Percentiles rank a stretch among this genome's conserved stretches.
These are phyloP conservation scores for Xestobium rufovillosum DNA, from an alignment of 2,888 invertebrate genomes.

Conservation along the genomic window DNA sequence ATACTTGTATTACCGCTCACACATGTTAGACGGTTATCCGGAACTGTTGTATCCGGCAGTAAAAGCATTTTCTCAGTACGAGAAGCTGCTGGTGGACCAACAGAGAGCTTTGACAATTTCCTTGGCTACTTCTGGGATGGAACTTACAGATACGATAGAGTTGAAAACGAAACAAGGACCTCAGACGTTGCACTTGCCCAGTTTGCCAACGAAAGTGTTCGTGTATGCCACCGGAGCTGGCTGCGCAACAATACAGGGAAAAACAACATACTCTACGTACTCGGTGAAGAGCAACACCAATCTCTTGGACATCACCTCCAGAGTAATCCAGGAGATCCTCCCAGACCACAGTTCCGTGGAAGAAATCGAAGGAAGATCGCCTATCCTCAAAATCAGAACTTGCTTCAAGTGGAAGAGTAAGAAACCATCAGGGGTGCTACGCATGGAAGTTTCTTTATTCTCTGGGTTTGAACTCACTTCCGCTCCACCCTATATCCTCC, in stretches of 20 bases:
- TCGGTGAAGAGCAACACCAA: slow-evolving; percentile 51
- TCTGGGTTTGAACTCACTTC: slow-evolving; percentile 57
- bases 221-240: slow-evolving; percentile 63
- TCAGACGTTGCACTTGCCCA: slow-evolving; percentile 52
- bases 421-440: slow-evolving; percentile 53
- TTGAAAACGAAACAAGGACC: slow-evolving; percentile 48
- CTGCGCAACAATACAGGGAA: slow-evolving; percentile 60
- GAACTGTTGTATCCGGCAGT: slow-evolving; percentile 55
- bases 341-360: slow-evolving; percentile 57
- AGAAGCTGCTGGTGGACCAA: slow-evolving; percentile 51
- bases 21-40: slow-evolving; percentile 54
- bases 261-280: slow-evolving; percentile 57
- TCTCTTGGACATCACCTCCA: slow-evolving; percentile 54
- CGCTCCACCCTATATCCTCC: slow-evolving; percentile 41
- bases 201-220: slow-evolving; percentile 61
- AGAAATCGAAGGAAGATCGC: slow-evolving; percentile 57
- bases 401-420: slow-evolving; percentile 59
- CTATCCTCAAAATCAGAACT: slow-evolving; percentile 55
- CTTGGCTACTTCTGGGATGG: slow-evolving; percentile 63
- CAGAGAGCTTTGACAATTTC: slow-evolving; percentile 58
- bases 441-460: slow-evolving; percentile 55
- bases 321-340: slow-evolving; percentile 55
- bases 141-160: slow-evolving; percentile 59
- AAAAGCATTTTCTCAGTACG: slow-evolving; percentile 54
- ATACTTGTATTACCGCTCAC: slow-evolving; percentile 59